A percentile compares a stretch with the other conserved stretches of the same genome.
phyloP scores from a whole-genome alignment of 2,888 invertebrate genomes.

The Brachynemurus nebulosus region DNA sequence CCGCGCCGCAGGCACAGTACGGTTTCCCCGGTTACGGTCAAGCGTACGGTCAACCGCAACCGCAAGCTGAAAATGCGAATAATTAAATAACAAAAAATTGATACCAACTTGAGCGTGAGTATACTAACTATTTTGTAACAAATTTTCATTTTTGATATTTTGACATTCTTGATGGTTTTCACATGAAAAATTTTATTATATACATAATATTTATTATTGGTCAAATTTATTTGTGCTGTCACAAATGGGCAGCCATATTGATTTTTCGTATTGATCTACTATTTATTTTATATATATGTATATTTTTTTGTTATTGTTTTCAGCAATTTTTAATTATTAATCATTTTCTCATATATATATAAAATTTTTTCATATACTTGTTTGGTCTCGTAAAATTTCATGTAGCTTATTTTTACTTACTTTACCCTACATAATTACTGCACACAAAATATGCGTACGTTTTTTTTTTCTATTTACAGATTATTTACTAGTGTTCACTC shows the following conservation, averaged over 20 bases:
- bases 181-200: neutral
- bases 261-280: no score
- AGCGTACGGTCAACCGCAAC: slow-evolving; percentile 21
- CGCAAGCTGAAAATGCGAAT: neutral
- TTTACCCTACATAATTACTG: neutral
- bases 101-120: no score
- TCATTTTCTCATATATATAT: neutral
- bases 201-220: slow-evolving; percentile 2
- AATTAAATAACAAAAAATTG: neutral
- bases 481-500: slow-evolving; percentile 5
- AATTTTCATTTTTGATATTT: neutral
- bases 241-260: no score
- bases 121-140: neutral
- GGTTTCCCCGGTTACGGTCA: slow-evolving; percentile 33
- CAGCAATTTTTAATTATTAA: neutral
- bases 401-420: neutral
- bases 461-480: slow-evolving; percentile 7
- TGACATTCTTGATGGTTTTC: neutral
- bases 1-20: slow-evolving; percentile 30
- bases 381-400: neutral
- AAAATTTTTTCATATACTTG: neutral
- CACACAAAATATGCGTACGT: slow-evolving; percentile 5
- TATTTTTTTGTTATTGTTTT: slow-evolving; percentile 1
- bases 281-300: neutral
- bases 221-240: no score